These are phyloP conservation scores for Stenodera caucasica DNA, from an alignment of 2,888 invertebrate species.

Conservation along the genomic window DNA sequence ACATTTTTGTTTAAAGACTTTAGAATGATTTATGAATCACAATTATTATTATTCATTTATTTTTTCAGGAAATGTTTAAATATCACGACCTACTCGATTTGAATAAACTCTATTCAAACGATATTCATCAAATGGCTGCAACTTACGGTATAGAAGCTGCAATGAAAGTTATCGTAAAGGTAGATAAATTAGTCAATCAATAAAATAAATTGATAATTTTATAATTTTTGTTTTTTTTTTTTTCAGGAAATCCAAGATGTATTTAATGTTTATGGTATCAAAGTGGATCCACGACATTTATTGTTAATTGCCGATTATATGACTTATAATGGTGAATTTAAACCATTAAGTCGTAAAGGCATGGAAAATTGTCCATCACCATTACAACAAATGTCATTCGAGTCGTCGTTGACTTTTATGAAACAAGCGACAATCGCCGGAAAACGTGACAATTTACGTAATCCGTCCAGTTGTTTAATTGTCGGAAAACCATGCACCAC, in stretches of 20 bases:
- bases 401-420: slow-evolving; percentile 86
- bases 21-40: too few species aligned
- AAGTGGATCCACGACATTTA: slow-evolving; percentile 92
- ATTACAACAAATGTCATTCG: slow-evolving; percentile 97
- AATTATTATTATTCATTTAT: too few species aligned
- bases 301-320: slow-evolving; percentile 95
- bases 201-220: too few species aligned
- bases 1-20: too few species aligned
- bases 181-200: too few species aligned
- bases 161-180: slow-evolving; percentile 81
- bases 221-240: slow-evolving; percentile 14
- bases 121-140: slow-evolving; percentile 86
- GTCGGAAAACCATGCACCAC: slow-evolving; percentile 78
- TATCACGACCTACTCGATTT: slow-evolving; percentile 77
- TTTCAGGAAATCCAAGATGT: slow-evolving; percentile 87
- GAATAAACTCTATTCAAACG: slow-evolving; percentile 86
- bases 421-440: slow-evolving; percentile 72
- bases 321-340: slow-evolving; percentile 90
- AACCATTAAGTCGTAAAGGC: slow-evolving; percentile 87
- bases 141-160: slow-evolving; percentile 98
- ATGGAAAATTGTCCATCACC: slow-evolving; percentile 92
- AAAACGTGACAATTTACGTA: slow-evolving; percentile 73
- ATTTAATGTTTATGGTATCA: slow-evolving; percentile 96
- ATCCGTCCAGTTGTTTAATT: slow-evolving; percentile 87
- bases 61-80: slow-evolving; percentile 77